Conservation (phyloP, 2,797 vertebrate species). For the Syncerus caffer region DNA sequence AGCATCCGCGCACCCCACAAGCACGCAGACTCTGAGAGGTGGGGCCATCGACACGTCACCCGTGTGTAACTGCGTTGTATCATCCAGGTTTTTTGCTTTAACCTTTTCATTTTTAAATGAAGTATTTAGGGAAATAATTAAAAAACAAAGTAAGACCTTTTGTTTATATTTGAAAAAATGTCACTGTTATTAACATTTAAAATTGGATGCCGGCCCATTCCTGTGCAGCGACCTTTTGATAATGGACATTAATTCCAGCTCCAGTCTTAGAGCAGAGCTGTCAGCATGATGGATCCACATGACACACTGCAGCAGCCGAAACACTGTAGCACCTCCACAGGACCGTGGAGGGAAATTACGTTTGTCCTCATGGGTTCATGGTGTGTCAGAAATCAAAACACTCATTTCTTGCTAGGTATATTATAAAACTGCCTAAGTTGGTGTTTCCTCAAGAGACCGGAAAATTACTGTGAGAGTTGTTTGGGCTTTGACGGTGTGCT, state of each 20-base stretch:
- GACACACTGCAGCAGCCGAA: neutral
- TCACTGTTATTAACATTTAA: conserved; percentile 37
- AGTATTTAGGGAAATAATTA: neutral
- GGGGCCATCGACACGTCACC: accelerated
- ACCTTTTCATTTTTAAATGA: conserved; percentile 39
- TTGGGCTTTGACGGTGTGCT: neutral
- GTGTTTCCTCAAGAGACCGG: neutral
- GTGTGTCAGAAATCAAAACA: conserved; percentile 23
- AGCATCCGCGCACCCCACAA: neutral
- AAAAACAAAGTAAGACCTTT: neutral
- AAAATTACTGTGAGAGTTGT: neutral
- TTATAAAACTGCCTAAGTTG: neutral
- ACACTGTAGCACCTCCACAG: neutral
- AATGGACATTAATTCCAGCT: conserved; percentile 50
- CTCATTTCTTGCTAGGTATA: neutral
- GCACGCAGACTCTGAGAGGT: too few relatives aligned
- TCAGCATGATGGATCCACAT: conserved; percentile 5
- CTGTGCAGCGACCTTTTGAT: conserved; percentile 37
- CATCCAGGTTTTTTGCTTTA: neutral
- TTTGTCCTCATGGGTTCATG: neutral
- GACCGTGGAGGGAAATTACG: neutral
- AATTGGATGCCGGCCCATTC: neutral
- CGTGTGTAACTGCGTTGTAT: neutral
- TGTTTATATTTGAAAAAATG: conserved; percentile 62
- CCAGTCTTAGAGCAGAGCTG: neutral